A percentile compares a stretch with the other conserved stretches of the same genome.
phyloP scores from a whole-genome alignment of 2,888 invertebrate species.

The Drosophila parthenogenetica region DNA sequence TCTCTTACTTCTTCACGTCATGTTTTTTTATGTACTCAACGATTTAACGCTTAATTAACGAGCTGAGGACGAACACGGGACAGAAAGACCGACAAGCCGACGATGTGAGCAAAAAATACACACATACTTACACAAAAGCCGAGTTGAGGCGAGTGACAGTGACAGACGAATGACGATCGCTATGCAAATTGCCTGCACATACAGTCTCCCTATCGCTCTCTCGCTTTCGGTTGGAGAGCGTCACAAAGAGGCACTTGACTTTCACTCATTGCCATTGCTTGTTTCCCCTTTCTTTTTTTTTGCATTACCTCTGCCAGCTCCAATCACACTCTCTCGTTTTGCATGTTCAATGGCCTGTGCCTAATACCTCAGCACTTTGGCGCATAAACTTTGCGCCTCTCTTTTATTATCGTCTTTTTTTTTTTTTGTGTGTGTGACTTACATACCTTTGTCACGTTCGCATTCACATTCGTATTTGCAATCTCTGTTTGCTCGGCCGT shows the following conservation, averaged over 20 bases:
- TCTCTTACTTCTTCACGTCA: constrained; percentile 30
- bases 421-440: neutral
- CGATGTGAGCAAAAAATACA: constrained; percentile 14
- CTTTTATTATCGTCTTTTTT: constrained; percentile 15
- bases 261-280: constrained; percentile 61
- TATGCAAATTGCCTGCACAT: constrained; percentile 68
- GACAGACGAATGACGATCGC: constrained; percentile 50
- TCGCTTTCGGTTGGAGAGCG: constrained; percentile 50
- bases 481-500: constrained; percentile 40
- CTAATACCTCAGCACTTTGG: constrained; percentile 62
- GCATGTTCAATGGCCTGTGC: constrained; percentile 71
- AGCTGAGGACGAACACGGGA: constrained; percentile 38
- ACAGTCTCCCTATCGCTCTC: neutral
- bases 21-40: constrained; percentile 50
- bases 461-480: constrained; percentile 24
- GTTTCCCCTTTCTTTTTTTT: constrained; percentile 6
- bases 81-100: constrained; percentile 31
- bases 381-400: constrained; percentile 58
- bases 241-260: constrained; percentile 73
- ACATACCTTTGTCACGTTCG: constrained; percentile 19
- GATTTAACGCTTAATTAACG: constrained; percentile 78
- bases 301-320: constrained; percentile 6
- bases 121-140: neutral
- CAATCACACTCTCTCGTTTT: constrained; percentile 35
- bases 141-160: neutral